Evolutionary conservation across 2,797 vertebrate genomes (phyloP), one percentile per base, ranked within the genome.

Genomic region (Pelodytes ibericus): DNA sequence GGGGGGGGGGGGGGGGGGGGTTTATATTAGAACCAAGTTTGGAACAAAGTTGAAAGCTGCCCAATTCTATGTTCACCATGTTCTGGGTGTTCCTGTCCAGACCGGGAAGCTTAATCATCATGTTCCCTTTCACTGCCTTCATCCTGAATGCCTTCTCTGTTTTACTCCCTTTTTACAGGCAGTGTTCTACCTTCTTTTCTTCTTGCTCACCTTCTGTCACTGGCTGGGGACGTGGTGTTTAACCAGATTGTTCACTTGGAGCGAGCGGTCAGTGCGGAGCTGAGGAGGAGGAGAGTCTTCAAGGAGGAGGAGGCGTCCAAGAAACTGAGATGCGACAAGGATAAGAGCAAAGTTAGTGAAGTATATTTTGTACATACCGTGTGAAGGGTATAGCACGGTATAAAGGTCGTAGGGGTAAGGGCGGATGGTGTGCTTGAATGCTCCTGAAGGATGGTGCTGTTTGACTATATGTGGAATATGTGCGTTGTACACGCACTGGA

Each of bases 221-320:
- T 98, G 58, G 94, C 91, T 77, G 98, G 97, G 70, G 88, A 94
- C 5, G 94, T 99, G 84, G 96, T 95, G 15, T 87, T 98, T 83
- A 96, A 95, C 90, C 96, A 99, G 87, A 90, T 99, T 65, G 92
- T 89, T 0, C 91, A 98, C 83, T 88, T 99, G 81, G 98, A 99
- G 83, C 89, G 94, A 81, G 94, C 94, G 0, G 92, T 99, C 85
- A 97, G 93, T 0, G 18, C 91, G 2, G 98, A 99, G 88, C 91
- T 99, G 16, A 88, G 94, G 80, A 91, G 96, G 72, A 92, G 94
- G 74, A 92, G 96, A 58, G 75, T 93, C 27, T 92, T 96, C 63
- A 92, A 76, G 0, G 96, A 99, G 25, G 94, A 97, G 58, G 88
- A 88, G 70, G 84, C 90, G 83, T 80, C 90, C 80, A 83, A 91